A percentile compares a stretch with the other conserved stretches of the same genome.
phyloP scores from a whole-genome alignment of 2,797 vertebrate species.

The Myotis myotis region DNA sequence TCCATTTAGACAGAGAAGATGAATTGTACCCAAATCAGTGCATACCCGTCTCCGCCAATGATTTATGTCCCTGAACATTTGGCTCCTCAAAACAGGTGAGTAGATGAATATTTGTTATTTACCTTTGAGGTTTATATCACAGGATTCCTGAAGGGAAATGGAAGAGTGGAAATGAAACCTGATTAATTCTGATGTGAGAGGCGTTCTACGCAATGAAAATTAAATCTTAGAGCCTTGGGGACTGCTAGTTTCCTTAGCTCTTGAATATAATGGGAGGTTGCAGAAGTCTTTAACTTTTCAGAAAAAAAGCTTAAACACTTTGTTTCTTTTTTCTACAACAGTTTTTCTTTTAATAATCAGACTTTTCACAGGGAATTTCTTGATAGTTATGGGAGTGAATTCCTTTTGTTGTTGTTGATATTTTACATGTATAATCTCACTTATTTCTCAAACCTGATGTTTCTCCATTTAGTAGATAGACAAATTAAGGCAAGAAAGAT shows the following conservation, averaged over 20 bases:
- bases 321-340: constrained; percentile 66
- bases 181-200: constrained; percentile 54
- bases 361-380: constrained; percentile 7
- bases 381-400: constrained; percentile 71
- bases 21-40: background rate
- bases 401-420: background rate
- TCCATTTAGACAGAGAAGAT: background rate
- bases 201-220: constrained; percentile 43
- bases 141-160: constrained; percentile 55
- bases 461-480: background rate
- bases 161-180: constrained; percentile 36
- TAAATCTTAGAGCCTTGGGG: constrained; percentile 53
- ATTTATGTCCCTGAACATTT: constrained; percentile 6
- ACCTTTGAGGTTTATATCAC: constrained; percentile 52
- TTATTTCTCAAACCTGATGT: background rate
- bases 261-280: constrained; percentile 68
- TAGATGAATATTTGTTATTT: constrained; percentile 66
- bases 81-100: constrained; percentile 28
- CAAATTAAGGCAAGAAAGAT: constrained; percentile 34
- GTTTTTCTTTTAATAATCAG: constrained; percentile 70
- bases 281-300: constrained; percentile 64
- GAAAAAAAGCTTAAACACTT: constrained; percentile 68
- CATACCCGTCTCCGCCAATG: background rate
- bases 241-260: constrained; percentile 56
- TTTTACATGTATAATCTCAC: background rate